Base-by-base conservation (phyloP, 2,888 invertebrate genomes). In the Agrotis segetum region DNA sequence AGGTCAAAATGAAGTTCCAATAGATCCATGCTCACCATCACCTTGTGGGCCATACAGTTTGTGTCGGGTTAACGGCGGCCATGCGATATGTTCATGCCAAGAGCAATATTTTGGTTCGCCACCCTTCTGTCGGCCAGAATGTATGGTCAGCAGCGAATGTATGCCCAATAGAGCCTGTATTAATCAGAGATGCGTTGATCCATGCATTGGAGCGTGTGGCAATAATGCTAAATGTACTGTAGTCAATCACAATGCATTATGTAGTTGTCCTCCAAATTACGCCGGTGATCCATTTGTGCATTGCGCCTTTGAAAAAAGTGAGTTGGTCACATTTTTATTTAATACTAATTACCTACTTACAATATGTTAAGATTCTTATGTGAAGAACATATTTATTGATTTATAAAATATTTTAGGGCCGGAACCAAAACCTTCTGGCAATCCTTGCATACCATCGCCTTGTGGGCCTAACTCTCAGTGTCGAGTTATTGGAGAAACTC, bases 381-480 rank as follows among this genome's bases (percentile, higher is more conserved):
- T 34, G 21, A 64, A 21, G 14, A 56, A 56, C 17, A n/a, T 52
- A 44, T 53, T 44, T 0, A 60, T 46, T 71, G 11, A 65, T 55
- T 55, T 66, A 29, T 19, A 29, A 50, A 67, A 56, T 40, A 87
- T 96, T 96, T 89, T 96, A 97, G 97, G 93, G 88, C 93, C 94
- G 73, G 93, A 96, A 87, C 91, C 93, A 81, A 94, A 94, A 91
- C 97, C 97, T 78, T 96, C 96, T 83, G 96, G 96, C 83, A 97
- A 98, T 92, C 98, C 98, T 63, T 99, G 99, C 90, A 92, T 97
- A 77, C 98, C 98, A 56, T 97, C 98, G 74, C 98, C 98, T 5
- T 99, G 98, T 91, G 98, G 98, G 67, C 97, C 98, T 29, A 97
- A 98, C 92, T 98, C 98, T 44, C 97, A 98, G 93, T 99, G 99